Conservation (phyloP, 2,888 invertebrate genomes). For the Nomada fucata region DNA sequence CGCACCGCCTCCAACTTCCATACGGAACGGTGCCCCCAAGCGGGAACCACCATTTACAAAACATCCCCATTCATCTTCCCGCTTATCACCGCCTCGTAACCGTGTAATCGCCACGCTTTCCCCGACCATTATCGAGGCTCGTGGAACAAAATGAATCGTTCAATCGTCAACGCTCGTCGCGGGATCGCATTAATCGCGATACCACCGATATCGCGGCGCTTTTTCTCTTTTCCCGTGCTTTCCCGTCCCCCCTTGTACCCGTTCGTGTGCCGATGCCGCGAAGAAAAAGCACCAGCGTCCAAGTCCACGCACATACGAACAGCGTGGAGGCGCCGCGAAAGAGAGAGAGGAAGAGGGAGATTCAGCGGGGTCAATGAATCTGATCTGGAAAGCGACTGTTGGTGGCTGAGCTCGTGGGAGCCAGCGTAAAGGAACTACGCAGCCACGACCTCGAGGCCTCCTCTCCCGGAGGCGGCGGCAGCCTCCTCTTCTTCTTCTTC, state of each 20-base stretch:
- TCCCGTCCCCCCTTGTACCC: neutral
- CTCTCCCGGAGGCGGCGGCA: conserved; percentile 61
- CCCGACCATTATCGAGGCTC: neutral
- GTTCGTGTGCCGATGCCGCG: conserved; percentile 39
- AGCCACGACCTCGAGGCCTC: conserved; percentile 67
- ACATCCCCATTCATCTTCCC: conserved; percentile 6
- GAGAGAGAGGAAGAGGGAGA: conserved; percentile 54
- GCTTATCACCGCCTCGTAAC: conserved; percentile 19
- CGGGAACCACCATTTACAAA: too few relatives aligned
- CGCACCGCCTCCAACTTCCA: too few relatives aligned
- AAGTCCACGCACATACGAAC: conserved; percentile 39
- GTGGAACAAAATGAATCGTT: conserved; percentile 13
- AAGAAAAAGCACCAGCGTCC: conserved; percentile 55
- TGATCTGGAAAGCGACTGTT: conserved; percentile 74
- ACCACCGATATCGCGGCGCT: conserved; percentile 12
- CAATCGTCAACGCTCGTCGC: neutral
- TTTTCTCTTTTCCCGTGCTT: conserved; percentile 26
- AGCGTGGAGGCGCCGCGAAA: neutral
- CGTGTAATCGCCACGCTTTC: conserved; percentile 12
- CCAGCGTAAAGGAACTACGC: conserved; percentile 66
- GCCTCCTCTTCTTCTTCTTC: conserved; percentile 39
- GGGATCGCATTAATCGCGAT: conserved; percentile 39
- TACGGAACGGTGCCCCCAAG: neutral
- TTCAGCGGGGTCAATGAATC: conserved; percentile 76
- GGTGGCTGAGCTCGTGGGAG: conserved; percentile 63